Evolutionary conservation across 2,113 vertebrate genomes (phyloP).

Genomic region (Calidris pugnax): DNA sequence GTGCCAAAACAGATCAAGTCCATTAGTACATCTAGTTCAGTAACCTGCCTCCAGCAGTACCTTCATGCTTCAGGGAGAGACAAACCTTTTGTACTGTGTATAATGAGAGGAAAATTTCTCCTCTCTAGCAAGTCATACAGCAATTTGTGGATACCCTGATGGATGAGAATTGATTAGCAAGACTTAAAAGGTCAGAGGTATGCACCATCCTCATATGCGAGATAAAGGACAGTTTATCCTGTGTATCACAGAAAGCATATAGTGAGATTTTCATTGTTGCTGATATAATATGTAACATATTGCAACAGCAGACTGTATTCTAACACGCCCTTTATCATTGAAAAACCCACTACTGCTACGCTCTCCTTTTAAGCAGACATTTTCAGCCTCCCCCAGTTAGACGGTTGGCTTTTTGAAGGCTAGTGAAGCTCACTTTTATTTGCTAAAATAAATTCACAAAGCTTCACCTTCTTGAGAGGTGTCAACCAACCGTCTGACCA

Average conservation of each 20-base stretch:
- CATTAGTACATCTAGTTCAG: not conserved
- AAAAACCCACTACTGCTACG: not conserved
- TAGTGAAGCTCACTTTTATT: not conserved
- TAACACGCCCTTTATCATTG: not conserved
- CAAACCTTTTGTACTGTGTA: constrained; percentile 12
- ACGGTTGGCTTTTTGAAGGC: not conserved
- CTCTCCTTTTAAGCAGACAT: not conserved
- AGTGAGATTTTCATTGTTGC: not conserved
- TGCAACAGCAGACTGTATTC: not conserved
- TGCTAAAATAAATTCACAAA: not conserved
- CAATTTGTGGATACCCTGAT: not conserved
- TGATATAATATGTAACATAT: not conserved
- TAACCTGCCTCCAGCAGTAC: constrained; percentile 27
- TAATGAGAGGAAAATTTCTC: constrained; percentile 14
- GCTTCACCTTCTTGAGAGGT: not conserved
- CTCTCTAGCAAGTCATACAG: not conserved
- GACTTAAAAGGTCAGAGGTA: constrained; percentile 24
- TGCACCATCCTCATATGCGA: not conserved
- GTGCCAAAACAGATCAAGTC: constrained; percentile 35
- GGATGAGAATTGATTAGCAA: constrained; percentile 39
- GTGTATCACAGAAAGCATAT: not conserved
- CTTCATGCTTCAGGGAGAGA: not conserved
- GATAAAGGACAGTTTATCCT: constrained; percentile 7
- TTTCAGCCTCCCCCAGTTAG: not conserved
- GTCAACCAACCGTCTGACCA: not conserved